Evolutionary conservation across 1,140 invertebrate genomes (phyloP), one percentile per base, ranked within the genome.

Genomic region (Samia ricini): DNA sequence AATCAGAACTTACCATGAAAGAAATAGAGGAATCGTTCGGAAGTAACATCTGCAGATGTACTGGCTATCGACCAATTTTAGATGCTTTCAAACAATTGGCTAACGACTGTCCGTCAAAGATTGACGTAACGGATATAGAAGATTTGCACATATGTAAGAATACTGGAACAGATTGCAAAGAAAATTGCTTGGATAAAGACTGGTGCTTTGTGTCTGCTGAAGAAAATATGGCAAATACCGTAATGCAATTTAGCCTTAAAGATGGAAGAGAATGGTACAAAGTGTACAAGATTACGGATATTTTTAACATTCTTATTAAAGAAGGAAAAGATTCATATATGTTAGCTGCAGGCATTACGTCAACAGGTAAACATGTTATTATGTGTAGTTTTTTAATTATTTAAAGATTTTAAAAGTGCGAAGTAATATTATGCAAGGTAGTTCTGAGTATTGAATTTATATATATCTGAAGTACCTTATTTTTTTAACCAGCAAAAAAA

Each of bases 41-140:
- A 7, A 94, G 95, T 63, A 96, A 96, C 78, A 91, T 96, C 24
- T 97, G 96, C 69, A 91, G 96, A 19, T 97, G 96, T 74, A 97
- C 96, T 1, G 96, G 96, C 0, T 97, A 96, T 77, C 89, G 96
- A 59, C 93, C 95, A 1, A 97, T 97, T 78, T 85, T 97, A n/a
- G 94, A 95, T 51, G 92, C 94, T 2, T 95, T 96, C 72, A 96
- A 95, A 84, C 92, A 92, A 42, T 93, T 95, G 59, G 92, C 92
- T 1, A 81, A 61, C 24, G 80, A 86, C 20, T 50, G 71, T 29
- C 67, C 71, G 0, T 6, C 48, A 15, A n/a, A n/a, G n/a, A 29
- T 0, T 29, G 21, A 5, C 23, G 51, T 81, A 50, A 36, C 22
- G 15, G 82, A 87, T 49, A 85, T 88, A n/a, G 83, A 86, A 71